Conservation (phyloP, 2,888 invertebrate genomes). For the Conomelus anceps region DNA sequence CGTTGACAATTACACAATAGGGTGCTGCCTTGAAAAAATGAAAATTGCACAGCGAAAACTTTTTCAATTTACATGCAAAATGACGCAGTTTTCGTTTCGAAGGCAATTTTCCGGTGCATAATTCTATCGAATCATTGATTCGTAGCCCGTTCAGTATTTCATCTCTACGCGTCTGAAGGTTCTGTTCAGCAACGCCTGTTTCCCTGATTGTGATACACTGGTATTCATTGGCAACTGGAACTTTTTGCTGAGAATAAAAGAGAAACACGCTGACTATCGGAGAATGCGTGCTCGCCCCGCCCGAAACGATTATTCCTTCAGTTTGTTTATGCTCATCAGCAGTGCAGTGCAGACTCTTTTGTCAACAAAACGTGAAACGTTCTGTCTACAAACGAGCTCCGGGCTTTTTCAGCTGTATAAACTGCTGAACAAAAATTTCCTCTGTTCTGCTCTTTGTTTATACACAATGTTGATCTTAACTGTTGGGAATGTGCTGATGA, state of each 20-base stretch:
- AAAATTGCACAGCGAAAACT: not conserved
- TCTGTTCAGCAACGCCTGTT: not conserved
- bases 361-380: not conserved
- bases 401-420: not conserved
- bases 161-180: not conserved
- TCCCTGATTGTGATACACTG: not conserved
- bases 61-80: not conserved
- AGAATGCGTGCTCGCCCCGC: not conserved
- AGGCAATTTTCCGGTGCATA: not conserved
- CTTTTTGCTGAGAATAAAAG: not conserved
- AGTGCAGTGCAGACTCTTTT: not conserved
- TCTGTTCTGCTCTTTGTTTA: not conserved
- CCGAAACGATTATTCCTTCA: not conserved
- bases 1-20: not conserved
- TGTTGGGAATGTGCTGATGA: not conserved
- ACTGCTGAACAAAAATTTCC: not conserved
- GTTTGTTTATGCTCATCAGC: not conserved
- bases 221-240: not conserved
- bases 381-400: not conserved
- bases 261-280: not conserved
- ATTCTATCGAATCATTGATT: not conserved
- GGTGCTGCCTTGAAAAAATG: not conserved
- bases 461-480: not conserved
- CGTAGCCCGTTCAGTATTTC: not conserved
- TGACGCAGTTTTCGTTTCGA: not conserved